phyloP scores from a whole-genome alignment of 1,140 invertebrate genomes.

The Coenobita brevimanus region DNA sequence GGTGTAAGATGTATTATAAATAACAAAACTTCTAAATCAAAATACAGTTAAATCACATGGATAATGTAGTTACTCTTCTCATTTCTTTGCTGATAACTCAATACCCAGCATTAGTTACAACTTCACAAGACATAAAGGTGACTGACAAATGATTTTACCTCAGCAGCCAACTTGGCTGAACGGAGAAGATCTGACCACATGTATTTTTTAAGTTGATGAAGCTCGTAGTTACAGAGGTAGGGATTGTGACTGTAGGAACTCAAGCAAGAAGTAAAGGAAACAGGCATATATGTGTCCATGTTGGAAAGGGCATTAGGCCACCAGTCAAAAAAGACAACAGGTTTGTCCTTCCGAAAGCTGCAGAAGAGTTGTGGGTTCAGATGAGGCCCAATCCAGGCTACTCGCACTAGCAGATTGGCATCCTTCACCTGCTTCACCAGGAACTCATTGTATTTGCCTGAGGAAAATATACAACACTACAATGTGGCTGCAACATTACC shows the following conservation, averaged over 20 bases:
- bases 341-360: slow-evolving; percentile 71
- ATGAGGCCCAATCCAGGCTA: slow-evolving; percentile 80
- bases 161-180: slow-evolving; percentile 70
- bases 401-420: slow-evolving; percentile 77
- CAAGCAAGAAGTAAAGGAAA: slow-evolving; percentile 76
- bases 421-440: slow-evolving; percentile 75
- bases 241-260: slow-evolving; percentile 71
- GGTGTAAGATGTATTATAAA: not conserved
- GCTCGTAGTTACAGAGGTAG: slow-evolving; percentile 54
- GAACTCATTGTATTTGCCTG: slow-evolving; percentile 61
- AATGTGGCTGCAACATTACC: not conserved
- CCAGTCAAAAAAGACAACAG: slow-evolving; percentile 81
- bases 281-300: slow-evolving; percentile 72
- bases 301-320: slow-evolving; percentile 79
- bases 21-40: not conserved
- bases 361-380: slow-evolving; percentile 75
- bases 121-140: no score
- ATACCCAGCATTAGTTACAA: no score
- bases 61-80: not conserved
- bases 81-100: no score
- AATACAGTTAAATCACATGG: not conserved
- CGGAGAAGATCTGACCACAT: slow-evolving; percentile 78
- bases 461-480: not conserved
- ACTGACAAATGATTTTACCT: slow-evolving; percentile 53
- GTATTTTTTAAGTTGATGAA: slow-evolving; percentile 78